Evolutionary conservation across 2,113 vertebrate species (phyloP), one percentile per base, ranked within the genome.

Genomic region (Pitta sordida): DNA sequence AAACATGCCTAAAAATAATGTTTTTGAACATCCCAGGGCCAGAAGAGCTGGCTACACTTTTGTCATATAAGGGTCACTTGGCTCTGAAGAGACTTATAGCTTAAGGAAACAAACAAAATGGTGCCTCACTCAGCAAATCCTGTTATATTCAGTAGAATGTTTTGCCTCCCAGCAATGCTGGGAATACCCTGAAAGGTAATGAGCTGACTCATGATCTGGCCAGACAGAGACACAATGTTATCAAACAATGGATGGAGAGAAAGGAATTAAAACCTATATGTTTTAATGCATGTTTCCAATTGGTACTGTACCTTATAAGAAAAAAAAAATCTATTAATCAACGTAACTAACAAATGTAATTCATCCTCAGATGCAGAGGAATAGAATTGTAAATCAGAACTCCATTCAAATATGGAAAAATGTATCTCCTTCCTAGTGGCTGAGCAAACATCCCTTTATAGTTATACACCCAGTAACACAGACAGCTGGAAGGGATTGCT

Each of bases 141-240:
- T 82, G 84, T 37, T 56, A 37, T 78, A 84, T 81, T 80, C 37
- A 77, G 23, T 4, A 2, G 69, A 81, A 90, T 90, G 52, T 68
- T 89, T 95, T 93, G 43, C 52, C 65, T 91, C 78, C n/a, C 49
- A 76, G 75, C 34, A 26, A 56, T 80, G 80, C 60, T 68, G 6
- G n/a, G n/a, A n/a, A n/a, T n/a, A n/a, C 22, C 19, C 55, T 81
- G 63, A 75, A 87, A 96, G 84, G 60, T 91, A 88, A 44, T 49
- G 63, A 59, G 36, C 74, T 96, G 84, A 90, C 64, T 96, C 82
- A 92, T 9, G 7, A 65, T 84, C 82, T 94, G 56, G 46, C 32
- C 65, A 88, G 64, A 68, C 29, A 77, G 27, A 36, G 48, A 53
- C 34, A 69, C 43, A 73, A 30, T 58, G 46, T 22, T 85, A 37